These are phyloP conservation scores for Eristalis pertinax DNA, from an alignment of 2,888 invertebrate genomes.

Conservation along the genomic window DNA sequence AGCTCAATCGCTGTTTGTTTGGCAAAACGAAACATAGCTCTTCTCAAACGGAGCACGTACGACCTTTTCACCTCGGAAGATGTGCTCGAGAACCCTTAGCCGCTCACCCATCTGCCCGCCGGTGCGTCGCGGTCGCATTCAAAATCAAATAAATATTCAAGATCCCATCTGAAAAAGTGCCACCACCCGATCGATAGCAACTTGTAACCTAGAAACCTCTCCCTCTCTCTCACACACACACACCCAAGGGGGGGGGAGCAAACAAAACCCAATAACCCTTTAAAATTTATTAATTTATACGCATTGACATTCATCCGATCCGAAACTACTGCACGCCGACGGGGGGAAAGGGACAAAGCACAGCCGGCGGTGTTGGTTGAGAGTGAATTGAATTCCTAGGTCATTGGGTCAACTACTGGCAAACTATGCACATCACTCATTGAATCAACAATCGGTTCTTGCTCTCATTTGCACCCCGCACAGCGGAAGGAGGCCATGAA, in stretches of 20 bases:
- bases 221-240: background rate
- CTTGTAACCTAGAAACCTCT: slow-evolving; percentile 1
- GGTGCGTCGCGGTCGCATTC: background rate
- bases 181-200: background rate
- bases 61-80: background rate
- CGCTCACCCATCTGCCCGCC: background rate
- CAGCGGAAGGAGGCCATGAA: slow-evolving; percentile 54
- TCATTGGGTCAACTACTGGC: slow-evolving; percentile 69
- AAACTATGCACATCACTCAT: slow-evolving; percentile 70
- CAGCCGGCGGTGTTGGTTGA: background rate
- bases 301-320: slow-evolving; percentile 30
- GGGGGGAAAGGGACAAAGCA: background rate
- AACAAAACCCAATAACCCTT: slow-evolving; percentile 24
- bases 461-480: slow-evolving; percentile 56
- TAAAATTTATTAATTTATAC: slow-evolving; percentile 57
- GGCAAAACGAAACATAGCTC: too few relatives aligned
- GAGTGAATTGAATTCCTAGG: slow-evolving; percentile 59
- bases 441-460: slow-evolving; percentile 67
- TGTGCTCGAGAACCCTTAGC: background rate
- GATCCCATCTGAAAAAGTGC: background rate
- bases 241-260: background rate
- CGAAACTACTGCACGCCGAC: background rate
- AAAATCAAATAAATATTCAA: slow-evolving; percentile 15
- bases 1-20: too few relatives aligned
- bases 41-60: too few relatives aligned